phyloP scores from a whole-genome alignment of 2,888 invertebrate genomes.

The Thera obeliscata region DNA sequence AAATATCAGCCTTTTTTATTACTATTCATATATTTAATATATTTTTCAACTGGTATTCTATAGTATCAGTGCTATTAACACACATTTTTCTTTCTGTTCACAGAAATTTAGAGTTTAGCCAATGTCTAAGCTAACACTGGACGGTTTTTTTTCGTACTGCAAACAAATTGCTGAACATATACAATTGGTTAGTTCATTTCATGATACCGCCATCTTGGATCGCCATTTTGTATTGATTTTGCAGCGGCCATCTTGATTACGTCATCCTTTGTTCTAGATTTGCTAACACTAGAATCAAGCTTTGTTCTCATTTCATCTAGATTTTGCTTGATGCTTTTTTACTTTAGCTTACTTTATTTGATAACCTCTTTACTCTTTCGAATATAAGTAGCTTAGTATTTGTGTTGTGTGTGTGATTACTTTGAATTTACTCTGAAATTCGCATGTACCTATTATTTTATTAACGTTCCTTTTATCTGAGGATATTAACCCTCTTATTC shows the following conservation, averaged over 20 bases:
- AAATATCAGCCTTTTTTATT: not conserved
- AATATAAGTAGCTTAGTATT: not conserved
- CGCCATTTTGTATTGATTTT: slow-evolving; percentile 36
- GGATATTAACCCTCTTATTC: no score
- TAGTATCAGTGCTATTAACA: slow-evolving; percentile 56
- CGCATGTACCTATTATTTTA: not conserved
- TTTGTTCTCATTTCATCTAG: slow-evolving; percentile 1
- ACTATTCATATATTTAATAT: no score
- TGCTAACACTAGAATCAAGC: not conserved
- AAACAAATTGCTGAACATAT: slow-evolving; percentile 84
- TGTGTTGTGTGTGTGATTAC: not conserved
- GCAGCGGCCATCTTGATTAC: slow-evolving; percentile 46
- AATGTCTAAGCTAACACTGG: slow-evolving; percentile 82
- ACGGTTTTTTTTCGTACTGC: slow-evolving; percentile 84
- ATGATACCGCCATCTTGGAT: slow-evolving; percentile 59
- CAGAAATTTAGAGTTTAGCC: slow-evolving; percentile 73
- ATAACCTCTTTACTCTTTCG: not conserved
- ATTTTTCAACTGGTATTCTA: slow-evolving; percentile 15
- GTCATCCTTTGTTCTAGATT: slow-evolving; percentile 21
- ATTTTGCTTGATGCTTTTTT: slow-evolving; percentile 1
- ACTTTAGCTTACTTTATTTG: not conserved
- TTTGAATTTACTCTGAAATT: not conserved
- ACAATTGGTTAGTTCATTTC: slow-evolving; percentile 79
- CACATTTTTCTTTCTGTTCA: slow-evolving; percentile 68
- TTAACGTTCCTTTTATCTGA: no score